Evolutionary conservation across 2,113 vertebrate genomes (phyloP), one percentile per base, ranked within the genome.

Genomic region (Peucedramus taeniatus): DNA sequence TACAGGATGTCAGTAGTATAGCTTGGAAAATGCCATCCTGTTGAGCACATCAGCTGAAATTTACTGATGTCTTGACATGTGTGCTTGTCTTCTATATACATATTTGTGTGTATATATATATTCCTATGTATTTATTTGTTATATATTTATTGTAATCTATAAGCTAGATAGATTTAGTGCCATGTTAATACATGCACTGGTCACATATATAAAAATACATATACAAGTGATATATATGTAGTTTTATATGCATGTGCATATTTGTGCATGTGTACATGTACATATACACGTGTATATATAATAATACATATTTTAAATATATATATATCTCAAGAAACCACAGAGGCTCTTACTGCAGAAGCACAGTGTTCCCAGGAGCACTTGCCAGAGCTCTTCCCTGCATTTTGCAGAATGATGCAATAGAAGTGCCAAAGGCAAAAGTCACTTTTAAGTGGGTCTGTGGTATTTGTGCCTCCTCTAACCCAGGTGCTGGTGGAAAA

Each of bases 371-470:
- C 80, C 31, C 24, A 33, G 59, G 33, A 39, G 35, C 35, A 1
- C 63, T 69, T 45, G 20, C 49, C 24, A 54, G 5, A 72, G 33
- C 33, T 59, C 39, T n/a, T 64, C 61, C 27, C 61, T 71, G 33
- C 0, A 0, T 44, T 72, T 68, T 74, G 37, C 63, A 65, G 57
- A 23, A 22, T 0, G 3, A 19, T 57, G 28, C n/a, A 74, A 65
- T 54, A 74, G 35, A 49, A 65, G n/a, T 61, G 70, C 42, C 21
- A 2, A 87, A 65, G 74, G 78, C 44, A 39, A 22, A 79, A 70
- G 7, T 54, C 6, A 1, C 37, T 61, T 75, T 51, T 40, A 28
- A 65, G 65, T 31, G 42, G 26, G 37, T 59, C 40, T 2, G 7
- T 6, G 33, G 50, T 49, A 22, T 82, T 82, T 88, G 40, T 2